These are phyloP conservation scores for Dasyurus viverrinus DNA, from an alignment of 2,113 vertebrate genomes.

Conservation along the genomic window DNA sequence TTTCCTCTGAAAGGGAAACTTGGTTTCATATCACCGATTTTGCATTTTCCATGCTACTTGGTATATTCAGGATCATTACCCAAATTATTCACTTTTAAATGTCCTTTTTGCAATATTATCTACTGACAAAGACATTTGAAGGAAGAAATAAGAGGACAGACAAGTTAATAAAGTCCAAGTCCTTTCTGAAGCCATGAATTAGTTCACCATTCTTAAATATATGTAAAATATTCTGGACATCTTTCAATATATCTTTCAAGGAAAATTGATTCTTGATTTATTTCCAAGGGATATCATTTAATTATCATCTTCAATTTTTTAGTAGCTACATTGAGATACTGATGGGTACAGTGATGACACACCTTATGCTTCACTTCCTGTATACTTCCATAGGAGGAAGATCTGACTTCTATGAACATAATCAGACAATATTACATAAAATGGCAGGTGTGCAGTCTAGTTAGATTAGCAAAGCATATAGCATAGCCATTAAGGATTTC, in stretches of 20 bases:
- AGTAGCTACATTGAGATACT: background rate
- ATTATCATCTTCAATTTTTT: background rate
- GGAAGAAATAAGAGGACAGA: background rate
- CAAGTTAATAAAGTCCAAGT: background rate
- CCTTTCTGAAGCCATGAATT: background rate
- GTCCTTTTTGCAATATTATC: background rate
- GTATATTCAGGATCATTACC: background rate
- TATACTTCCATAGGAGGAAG: background rate
- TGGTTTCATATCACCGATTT: background rate
- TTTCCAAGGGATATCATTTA: background rate
- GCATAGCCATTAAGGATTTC: background rate
- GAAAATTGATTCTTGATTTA: background rate
- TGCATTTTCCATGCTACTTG: background rate
- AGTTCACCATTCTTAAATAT: background rate
- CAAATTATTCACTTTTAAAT: conserved; percentile 32
- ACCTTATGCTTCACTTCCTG: background rate
- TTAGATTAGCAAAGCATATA: background rate
- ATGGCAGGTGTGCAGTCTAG: background rate
- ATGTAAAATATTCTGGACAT: background rate
- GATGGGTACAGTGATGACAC: background rate
- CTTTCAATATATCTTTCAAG: background rate
- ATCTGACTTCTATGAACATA: background rate
- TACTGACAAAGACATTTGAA: conserved; percentile 15
- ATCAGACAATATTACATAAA: background rate
- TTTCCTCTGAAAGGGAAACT: background rate